Evolutionary conservation across 2,797 vertebrate genomes (phyloP), one percentile per base, ranked within the genome.

Genomic region (Malurus splendens): DNA sequence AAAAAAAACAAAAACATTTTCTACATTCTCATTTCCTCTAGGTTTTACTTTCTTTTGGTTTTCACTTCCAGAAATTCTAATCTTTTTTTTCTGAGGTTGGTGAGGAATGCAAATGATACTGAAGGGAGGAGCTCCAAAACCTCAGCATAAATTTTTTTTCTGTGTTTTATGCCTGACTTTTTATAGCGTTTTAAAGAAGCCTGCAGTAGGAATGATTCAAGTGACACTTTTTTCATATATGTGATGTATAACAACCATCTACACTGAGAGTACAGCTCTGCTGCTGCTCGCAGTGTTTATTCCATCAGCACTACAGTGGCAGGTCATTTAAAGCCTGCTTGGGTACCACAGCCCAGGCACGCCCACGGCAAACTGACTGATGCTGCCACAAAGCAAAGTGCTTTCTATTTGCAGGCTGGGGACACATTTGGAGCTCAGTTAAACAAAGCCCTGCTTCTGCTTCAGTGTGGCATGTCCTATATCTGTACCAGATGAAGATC

Each of bases 311-410:
- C 28, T 74, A 16, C 32, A 55, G 48, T 10, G 39, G 30, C 62
- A 90, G 80, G 62, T 76, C 85, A 86, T 70, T 86, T 81, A 62
- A 68, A 87, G 60, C 13, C 62, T 60, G 55, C 59, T 45, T 28
- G 48, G 71, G 51, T 78, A 56, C 48, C 62, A 27, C 51, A 52
- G 87, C 22, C 24, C 55, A 45, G 47, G 44, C n/a, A 47, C 2
- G 5, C 92, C 45, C 52, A n/a, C 0, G 0, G 70, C 80, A 83
- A 75, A 42, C n/a, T 36, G 28, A 81, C n/a, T 62, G 85, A 79
- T 60, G 61, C 66, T 65, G 59, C 39, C 28, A 24, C 59, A 57
- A 32, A 32, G n/a, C 15, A 8, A 72, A 85, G 28, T 11, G n/a
- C 6, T 87, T 78, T 55, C 75, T 70, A 1, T 83, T 55, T 62